These are phyloP conservation scores for Lepidurus couesii DNA, from an alignment of 1,140 invertebrate species.

Conservation along the genomic window DNA sequence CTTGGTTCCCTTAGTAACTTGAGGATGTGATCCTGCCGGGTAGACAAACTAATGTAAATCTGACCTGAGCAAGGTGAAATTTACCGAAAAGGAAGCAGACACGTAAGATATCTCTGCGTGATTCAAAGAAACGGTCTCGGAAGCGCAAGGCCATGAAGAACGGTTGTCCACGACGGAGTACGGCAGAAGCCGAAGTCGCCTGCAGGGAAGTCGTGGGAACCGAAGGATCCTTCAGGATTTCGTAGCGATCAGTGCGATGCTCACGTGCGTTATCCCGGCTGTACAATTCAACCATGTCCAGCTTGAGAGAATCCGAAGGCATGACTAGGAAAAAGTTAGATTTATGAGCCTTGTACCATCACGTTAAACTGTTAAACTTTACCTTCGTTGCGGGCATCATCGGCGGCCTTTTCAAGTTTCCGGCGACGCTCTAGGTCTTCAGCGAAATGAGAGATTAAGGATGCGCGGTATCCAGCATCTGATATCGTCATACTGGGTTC, in stretches of 20 bases:
- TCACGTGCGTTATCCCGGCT: constrained; percentile 54
- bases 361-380: background rate
- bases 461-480: constrained; percentile 31
- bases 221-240: constrained; percentile 52
- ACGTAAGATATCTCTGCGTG: constrained; percentile 52
- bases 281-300: constrained; percentile 57
- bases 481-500: background rate
- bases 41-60: constrained; percentile 5
- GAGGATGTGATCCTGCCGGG: constrained; percentile 52
- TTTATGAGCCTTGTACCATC: background rate
- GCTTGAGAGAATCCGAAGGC: constrained; percentile 49
- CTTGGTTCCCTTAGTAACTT: constrained; percentile 56
- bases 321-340: background rate
- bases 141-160: constrained; percentile 59
- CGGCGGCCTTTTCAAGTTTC: constrained; percentile 26
- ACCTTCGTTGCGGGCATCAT: constrained; percentile 31
- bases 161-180: constrained; percentile 58
- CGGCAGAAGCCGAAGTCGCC: constrained; percentile 43
- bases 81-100: constrained; percentile 56
- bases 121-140: constrained; percentile 49
- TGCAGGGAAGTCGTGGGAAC: constrained; percentile 33
- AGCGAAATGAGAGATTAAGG: constrained; percentile 31
- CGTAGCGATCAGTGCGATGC: constrained; percentile 60
- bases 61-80: background rate
- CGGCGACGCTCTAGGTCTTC: constrained; percentile 33